Base-by-base conservation (phyloP, 2,113 vertebrate species). In the Amblyopsis rosae region DNA sequence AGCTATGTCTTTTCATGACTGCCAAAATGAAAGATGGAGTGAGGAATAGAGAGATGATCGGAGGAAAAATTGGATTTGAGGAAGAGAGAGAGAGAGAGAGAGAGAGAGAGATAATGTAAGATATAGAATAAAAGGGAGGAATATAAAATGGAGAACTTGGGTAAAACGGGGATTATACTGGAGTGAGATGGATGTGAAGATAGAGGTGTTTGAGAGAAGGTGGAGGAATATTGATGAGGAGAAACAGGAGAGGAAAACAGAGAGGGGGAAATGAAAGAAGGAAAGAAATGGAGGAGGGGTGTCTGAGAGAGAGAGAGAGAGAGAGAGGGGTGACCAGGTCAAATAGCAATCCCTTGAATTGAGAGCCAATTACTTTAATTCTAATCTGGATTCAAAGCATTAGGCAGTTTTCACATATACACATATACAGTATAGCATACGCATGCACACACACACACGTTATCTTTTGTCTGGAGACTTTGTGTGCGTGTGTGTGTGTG, bases 331-430 rank as follows among this genome's bases (percentile, higher is more conserved):
- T 89, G 80, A 91, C 70, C 65, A 72, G 89, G 91, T 90, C 89
- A 91, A 90, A 91, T 77, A 83, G 81, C 82, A 85, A 84, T 88
- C 78, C 72, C 69, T 83, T 57, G 74, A 90, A 91, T 87, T 86
- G 83, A 88, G 88, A 91, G 90, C 84, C 89, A 90, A 90, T 91
- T 89, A 90, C 87, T 79, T 81, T 90, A 90, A 89, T 90, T 90
- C 85, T 90, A 88, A 91, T 93, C 85, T 82, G 79, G 79, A 92
- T 88, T 86, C 85, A 90, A 86, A 77, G 76, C 75, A 61, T 60
- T 69, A 82, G 70, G 80, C 51, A 59, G 32, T 75, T 57, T 59
- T 63, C 9, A 3, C 79, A 66, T 11, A 49, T 64, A n/a, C 66
- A 72, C 15, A 53, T n/a, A 48, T 6, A 33, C 41, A 53, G 19